A percentile compares a stretch with the other conserved stretches of the same genome.
phyloP scores from a whole-genome alignment of 1,140 invertebrate species.

The Drosophila nebulosa region DNA sequence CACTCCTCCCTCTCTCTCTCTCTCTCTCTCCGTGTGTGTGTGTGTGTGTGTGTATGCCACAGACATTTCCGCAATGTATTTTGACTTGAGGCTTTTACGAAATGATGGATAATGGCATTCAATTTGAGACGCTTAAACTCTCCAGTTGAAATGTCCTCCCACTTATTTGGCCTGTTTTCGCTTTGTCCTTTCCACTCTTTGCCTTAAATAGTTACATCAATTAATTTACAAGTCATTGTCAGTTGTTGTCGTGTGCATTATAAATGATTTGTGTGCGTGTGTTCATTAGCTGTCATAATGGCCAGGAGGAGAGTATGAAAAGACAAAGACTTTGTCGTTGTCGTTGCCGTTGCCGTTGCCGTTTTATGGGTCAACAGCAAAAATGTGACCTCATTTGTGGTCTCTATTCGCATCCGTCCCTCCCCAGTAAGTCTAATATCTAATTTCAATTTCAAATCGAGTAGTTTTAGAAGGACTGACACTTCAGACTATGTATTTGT shows the following conservation, averaged over 20 bases:
- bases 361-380: conserved; percentile 64
- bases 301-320: conserved; percentile 9
- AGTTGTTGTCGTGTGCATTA: conserved; percentile 71
- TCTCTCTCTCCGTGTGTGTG: not conserved
- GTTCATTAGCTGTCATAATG: conserved; percentile 37
- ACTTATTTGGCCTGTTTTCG: conserved; percentile 6
- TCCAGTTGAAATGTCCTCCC: conserved; percentile 38
- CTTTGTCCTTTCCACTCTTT: conserved; percentile 24
- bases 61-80: conserved; percentile 72
- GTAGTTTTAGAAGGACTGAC: conserved; percentile 5
- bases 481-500: conserved; percentile 54
- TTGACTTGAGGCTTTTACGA: conserved; percentile 62
- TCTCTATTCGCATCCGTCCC: not conserved
- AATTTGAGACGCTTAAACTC: conserved; percentile 45
- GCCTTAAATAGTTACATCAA: conserved; percentile 71
- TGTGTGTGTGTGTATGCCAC: conserved; percentile 31
- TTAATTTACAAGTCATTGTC: conserved; percentile 76
- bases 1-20: no score
- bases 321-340: no score
- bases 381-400: conserved; percentile 58
- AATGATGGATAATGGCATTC: conserved; percentile 77
- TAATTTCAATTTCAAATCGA: conserved; percentile 47
- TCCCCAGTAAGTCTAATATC: not conserved
- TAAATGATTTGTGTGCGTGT: conserved; percentile 68
- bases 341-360: no score